These are phyloP conservation scores for Oceanodroma leucorhoa DNA, from an alignment of 2,797 vertebrate genomes.

Conservation along the genomic window DNA sequence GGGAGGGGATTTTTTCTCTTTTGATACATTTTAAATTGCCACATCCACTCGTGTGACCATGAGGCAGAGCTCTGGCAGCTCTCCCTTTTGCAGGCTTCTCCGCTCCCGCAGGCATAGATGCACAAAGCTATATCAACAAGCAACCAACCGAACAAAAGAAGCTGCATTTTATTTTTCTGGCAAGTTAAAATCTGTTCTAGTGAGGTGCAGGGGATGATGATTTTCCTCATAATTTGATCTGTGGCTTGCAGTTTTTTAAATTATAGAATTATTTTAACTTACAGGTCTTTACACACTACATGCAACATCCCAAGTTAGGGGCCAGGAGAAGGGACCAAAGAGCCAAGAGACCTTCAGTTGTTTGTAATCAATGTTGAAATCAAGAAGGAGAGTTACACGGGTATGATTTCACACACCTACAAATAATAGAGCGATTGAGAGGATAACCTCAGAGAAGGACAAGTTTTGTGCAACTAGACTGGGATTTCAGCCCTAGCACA, in stretches of 20 bases:
- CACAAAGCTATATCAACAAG: not conserved
- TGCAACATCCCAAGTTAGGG: not conserved
- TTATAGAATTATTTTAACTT: not conserved
- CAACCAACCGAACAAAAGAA: not conserved
- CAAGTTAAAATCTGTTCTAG: not conserved
- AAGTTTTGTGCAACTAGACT: not conserved
- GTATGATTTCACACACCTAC: not conserved
- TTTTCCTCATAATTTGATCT: not conserved
- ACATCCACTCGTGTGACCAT: rapidly evolving
- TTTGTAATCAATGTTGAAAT: not conserved
- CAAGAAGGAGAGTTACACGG: not conserved
- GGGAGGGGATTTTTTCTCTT: not conserved
- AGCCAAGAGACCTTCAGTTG: not conserved
- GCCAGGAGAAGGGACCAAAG: not conserved
- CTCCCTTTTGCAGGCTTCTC: not conserved
- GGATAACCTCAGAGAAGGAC: not conserved
- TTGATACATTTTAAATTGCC: not conserved
- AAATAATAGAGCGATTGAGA: not conserved
- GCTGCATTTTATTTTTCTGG: not conserved
- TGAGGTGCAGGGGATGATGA: not conserved
- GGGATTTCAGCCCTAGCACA: not conserved
- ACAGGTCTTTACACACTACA: not conserved
- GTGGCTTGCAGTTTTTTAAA: not conserved
- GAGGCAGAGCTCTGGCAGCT: not conserved
- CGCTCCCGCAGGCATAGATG: rapidly evolving